Evolutionary conservation across 2,113 vertebrate genomes (phyloP).

Genomic region (Bettongia penicillata): DNA sequence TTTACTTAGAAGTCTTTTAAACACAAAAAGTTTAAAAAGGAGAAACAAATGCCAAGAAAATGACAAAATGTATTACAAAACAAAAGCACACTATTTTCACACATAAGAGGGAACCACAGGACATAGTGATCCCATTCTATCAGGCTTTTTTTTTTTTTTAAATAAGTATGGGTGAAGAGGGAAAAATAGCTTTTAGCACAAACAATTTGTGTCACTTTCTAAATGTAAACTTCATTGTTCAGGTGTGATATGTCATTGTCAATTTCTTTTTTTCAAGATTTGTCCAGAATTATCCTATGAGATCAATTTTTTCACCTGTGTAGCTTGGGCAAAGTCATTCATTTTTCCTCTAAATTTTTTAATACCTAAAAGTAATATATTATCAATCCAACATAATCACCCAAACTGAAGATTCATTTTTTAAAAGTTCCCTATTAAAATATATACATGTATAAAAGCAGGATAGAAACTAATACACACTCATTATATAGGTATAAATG

Average conservation of each 20-base stretch:
- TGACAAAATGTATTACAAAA: neutral
- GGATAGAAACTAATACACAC: neutral
- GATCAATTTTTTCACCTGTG: neutral
- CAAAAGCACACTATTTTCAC: neutral
- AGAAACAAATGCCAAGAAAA: neutral
- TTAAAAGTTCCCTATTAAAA: neutral
- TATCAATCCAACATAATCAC: too few relatives aligned
- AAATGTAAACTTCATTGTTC: neutral
- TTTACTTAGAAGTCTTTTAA: neutral
- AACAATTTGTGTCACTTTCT: neutral
- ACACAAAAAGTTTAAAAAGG: neutral
- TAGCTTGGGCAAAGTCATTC: neutral
- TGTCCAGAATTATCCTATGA: neutral
- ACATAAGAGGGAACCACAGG: neutral
- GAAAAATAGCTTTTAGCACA: neutral
- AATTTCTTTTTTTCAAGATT: neutral
- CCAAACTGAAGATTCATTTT: neutral
- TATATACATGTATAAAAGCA: neutral
- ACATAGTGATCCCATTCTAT: neutral
- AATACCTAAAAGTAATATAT: neutral
- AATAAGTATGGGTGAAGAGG: neutral
- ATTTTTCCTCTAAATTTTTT: neutral
- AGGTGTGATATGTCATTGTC: neutral
- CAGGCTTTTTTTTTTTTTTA: neutral
- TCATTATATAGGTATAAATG: neutral